Base-by-base conservation (phyloP, 2,888 invertebrate genomes). In the Melieria picta region DNA sequence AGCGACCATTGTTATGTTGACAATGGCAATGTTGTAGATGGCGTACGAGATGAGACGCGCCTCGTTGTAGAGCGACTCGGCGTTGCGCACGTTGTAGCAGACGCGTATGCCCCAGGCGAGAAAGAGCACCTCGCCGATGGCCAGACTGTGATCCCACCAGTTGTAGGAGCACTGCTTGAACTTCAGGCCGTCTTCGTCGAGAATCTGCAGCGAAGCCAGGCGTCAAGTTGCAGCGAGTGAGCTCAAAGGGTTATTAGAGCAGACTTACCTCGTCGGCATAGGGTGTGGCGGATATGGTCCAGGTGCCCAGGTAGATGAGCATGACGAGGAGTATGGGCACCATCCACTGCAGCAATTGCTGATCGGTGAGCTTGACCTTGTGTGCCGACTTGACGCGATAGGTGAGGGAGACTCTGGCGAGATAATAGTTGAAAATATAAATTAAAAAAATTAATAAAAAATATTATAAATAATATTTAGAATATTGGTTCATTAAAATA, bases 101-200 rank as follows among this genome's bases (percentile, higher is more conserved):
- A 95, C 94, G 63, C 93, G 89, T 57, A 95, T 93, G 67, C 95
- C 95, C 94, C 94, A 95, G 30, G 93, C 90, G 68, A 95, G 88
- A 83, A 95, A 95, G 10, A 94, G 87, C 52, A 90, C 88, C 86
- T 88, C 87, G 91, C 96, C 95, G 83, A 95, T 94, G 61, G 95
- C 94, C 84, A 96, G 89, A 84, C 94, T 95, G 86, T 96, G 96
- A 89, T 95, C 95, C 96, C 97, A 97, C 94, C 96, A 96, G 82
- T 95, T 95, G 86, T 94, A 95, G 48, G 92, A 91, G 87, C 97
- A 97, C 83, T 95, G 94, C 82, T 93, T 94, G 88, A 96, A 97
- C 85, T 93, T 93, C 74, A 96, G 89, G 67, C 92, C 93, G 78
- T 89, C 88, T 78, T 91, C 91, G 83, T 94, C 94, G 72, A 90